Base-by-base conservation (phyloP, 2,113 vertebrate genomes). In the Oxyruncus cristatus region DNA sequence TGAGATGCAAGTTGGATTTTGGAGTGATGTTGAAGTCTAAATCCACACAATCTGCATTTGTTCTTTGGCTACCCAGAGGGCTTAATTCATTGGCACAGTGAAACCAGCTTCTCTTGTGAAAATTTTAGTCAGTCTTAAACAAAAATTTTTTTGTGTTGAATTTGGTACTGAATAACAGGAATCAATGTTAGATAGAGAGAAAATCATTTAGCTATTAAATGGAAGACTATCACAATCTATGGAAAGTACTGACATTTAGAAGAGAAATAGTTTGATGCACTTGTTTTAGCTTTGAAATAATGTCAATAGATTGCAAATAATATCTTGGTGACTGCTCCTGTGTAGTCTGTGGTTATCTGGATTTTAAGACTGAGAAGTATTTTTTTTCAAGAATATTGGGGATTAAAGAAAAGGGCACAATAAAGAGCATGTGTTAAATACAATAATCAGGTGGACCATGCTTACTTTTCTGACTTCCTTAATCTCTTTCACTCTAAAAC, bases 401-500 rank as follows among this genome's bases (percentile, higher is more conserved):
- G 5, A 5, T 83, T 83, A 66, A 76, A 88, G 27, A 50, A 85
- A 85, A 74, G 17, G 10, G 5, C 3, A 5, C 49, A 24, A 37
- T 88, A 42, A 90, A 85, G 22, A 92, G 23, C 42, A 39, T 58
- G 16, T 76, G 58, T 13, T 55, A 77, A 56, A 7, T 87, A 22
- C 30, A 61, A 26, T 62, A 58, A 88, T 86, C 67, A 83, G 32
- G 66, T 90, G 59, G 55, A 70, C 32, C 39, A 9, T 92, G 91
- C 50, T 81, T 89, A 32, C 22, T 92, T 92, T 92, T 96, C 71
- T 96, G 85, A 93, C 79, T 95, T 89, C 63, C 42, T 87, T 94
- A 66, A 90, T 95, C 47, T 91, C 39, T 92, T 71, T 94, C 41
- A 53, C 85, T 88, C 85, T 88, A 39, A 77, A 89, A 70, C 93